Base-by-base conservation (phyloP, 2,888 invertebrate genomes). In the Pardosa pseudoannulata region DNA sequence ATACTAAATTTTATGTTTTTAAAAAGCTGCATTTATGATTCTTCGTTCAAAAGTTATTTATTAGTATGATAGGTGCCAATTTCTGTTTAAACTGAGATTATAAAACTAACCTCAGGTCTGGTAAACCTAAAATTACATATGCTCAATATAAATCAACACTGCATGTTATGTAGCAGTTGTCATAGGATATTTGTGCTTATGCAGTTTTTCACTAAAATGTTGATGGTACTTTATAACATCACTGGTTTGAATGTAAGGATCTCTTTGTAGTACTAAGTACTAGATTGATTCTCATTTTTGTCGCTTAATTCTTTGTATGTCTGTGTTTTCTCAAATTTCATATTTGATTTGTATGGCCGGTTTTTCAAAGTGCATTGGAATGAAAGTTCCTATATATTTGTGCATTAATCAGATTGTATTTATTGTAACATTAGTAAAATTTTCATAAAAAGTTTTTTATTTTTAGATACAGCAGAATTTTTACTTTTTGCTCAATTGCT, bases 21-120 rank as follows among this genome's bases (percentile, higher is more conserved):
- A 23, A 6, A 19, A 56, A 23, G 23, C 5, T 56, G 19, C 23
- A 56, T 56, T 56, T 56, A 23, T 56, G 56, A 23, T 56, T 56
- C 56, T 56, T 56, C 56, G 23, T 56, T 56, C 23, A 6, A 23
- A 5, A 56, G 23, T 56, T 56, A 56, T 56, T 23, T 56, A 56
- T 56, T 56, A 56, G 56, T 9, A 9, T 74, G 27, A 70, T 85
- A 85, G 78, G 83, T 85, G 83, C 83, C 83, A 85, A 85, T 78
- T 56, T 67, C 46, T 78, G 67, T 73, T 28, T 56, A 56, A 68
- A 75, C 75, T 85, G 83, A 85, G 78, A 85, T 78, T 85, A 85
- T 23, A 64, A 16, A 29, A 27, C n/a, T 62, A 31, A 67, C 68
- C 73, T 78, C 67, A 78, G 78, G 76, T 72, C 64, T 50, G 72